Conservation (phyloP, 2,888 invertebrate genomes). For the Stratiomys singularior region DNA sequence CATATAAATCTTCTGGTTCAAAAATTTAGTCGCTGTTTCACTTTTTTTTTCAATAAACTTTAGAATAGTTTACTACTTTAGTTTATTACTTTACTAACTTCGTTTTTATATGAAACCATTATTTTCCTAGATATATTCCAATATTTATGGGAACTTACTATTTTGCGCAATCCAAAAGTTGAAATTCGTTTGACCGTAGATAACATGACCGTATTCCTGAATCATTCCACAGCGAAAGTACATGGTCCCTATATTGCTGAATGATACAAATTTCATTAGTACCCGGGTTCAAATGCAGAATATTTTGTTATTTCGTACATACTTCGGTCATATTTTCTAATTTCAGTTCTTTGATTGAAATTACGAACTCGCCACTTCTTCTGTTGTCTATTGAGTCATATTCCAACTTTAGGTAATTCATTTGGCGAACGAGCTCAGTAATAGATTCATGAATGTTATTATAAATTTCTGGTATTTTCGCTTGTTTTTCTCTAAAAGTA, state of each 20-base stretch:
- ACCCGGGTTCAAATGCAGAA: too few relatives aligned
- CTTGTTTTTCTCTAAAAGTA: slow-evolving; percentile 72
- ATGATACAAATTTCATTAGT: slow-evolving; percentile 49
- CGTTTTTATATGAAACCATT: too few relatives aligned
- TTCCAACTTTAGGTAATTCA: slow-evolving; percentile 68
- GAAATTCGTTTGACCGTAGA: slow-evolving; percentile 78
- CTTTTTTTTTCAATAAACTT: too few relatives aligned
- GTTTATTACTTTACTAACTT: too few relatives aligned
- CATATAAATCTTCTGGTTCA: too few relatives aligned
- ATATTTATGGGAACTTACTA: too few relatives aligned
- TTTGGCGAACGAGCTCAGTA: slow-evolving; percentile 72
- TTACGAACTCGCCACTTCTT: slow-evolving; percentile 66
- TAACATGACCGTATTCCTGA: slow-evolving; percentile 76
- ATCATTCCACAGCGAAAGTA: slow-evolving; percentile 76
- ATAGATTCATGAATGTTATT: slow-evolving; percentile 82
- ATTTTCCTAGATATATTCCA: too few relatives aligned
- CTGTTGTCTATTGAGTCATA: slow-evolving; percentile 65
- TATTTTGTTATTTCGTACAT: slow-evolving; percentile 23
- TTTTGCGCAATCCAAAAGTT: slow-evolving; percentile 82
- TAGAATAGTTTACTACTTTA: too few relatives aligned
- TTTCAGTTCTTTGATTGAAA: slow-evolving; percentile 67
- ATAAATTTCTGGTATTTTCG: slow-evolving; percentile 74
- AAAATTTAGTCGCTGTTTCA: too few relatives aligned
- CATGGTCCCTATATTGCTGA: slow-evolving; percentile 79
- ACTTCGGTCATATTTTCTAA: slow-evolving; percentile 70